Evolutionary conservation across 2,113 vertebrate genomes (phyloP), one percentile per base, ranked within the genome.

Genomic region (Tautogolabrus adspersus): DNA sequence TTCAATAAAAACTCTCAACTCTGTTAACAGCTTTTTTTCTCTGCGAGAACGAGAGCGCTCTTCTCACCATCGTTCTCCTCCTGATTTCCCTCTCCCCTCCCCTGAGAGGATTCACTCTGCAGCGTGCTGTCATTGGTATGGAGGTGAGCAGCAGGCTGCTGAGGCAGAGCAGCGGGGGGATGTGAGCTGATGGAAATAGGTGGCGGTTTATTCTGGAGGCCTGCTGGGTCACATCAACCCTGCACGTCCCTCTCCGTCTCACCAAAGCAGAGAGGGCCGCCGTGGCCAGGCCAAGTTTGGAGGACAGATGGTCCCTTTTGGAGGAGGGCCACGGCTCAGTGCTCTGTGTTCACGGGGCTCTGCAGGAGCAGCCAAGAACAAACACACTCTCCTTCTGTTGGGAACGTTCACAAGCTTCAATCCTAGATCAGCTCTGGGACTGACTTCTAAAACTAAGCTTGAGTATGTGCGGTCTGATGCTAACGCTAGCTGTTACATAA

Each of bases 241-340:
- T 70, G 58, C 62, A 52, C n/a, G 54, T 72, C 86, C 60, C 70
- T 70, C 21, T 86, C 73, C 66, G 71, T 80, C 60, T 75, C 83
- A 80, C 61, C 23, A 30, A 61, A 42, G 61, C 66, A 54, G 68
- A 6, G 52, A 83, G 55, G 72, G 75, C 84, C 58, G 54, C 68
- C 57, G 82, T 69, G 81, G 75, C 77, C 57, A 21, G 82, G 81
- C 83, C 88, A 77, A 76, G 77, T 88, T 87, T 52, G 54, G 60
- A 74, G 87, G 81, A 90, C 93, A 94, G 93, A 94, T 94, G 93
- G 93, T 88, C 75, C 82, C 66, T 86, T 88, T 90, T 94, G 93
- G 93, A 93, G 75, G 79, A 72, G 75, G 83, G 90, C 90, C 89
- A 88, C 82, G 42, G 74, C 87, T 69, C 87, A 84, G 89, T 58